Evolutionary conservation across 2,888 invertebrate species (phyloP).

Genomic region (Cheilosia vernalis): DNA sequence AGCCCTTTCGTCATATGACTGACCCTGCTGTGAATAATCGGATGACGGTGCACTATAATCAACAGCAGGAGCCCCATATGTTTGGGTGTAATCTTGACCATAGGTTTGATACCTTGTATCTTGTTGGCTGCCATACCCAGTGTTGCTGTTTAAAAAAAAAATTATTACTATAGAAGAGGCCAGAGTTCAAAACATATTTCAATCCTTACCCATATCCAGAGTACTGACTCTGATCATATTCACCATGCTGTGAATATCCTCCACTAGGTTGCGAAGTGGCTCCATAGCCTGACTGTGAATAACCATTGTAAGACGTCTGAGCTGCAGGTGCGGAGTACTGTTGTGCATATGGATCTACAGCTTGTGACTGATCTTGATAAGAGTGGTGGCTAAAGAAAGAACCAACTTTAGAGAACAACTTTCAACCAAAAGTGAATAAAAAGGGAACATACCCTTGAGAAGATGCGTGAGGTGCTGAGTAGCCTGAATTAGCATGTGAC

Average conservation of each 20-base stretch:
- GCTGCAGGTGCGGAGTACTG: conserved; percentile 80
- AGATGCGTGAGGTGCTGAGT: conserved; percentile 77
- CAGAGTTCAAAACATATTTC: not conserved
- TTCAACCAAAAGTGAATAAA: not conserved
- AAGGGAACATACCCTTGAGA: conserved; percentile 78
- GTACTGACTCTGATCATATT: conserved; percentile 83
- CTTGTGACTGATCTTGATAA: conserved; percentile 82
- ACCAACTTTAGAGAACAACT: not conserved
- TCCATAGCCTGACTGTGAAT: conserved; percentile 81
- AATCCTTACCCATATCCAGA: conserved; percentile 81
- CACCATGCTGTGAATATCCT: conserved; percentile 80
- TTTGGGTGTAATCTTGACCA: conserved; percentile 83
- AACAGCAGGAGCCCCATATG: conserved; percentile 82
- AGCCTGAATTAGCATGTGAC: conserved; percentile 79
- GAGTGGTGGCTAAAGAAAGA: conserved; percentile 80
- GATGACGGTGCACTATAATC: conserved; percentile 82
- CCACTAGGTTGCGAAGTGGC: conserved; percentile 79
- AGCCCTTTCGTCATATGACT: conserved; percentile 82
- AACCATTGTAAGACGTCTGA: conserved; percentile 81
- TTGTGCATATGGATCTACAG: conserved; percentile 83
- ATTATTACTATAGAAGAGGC: not conserved
- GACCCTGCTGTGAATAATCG: conserved; percentile 81
- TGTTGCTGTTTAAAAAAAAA: conserved; percentile 76
- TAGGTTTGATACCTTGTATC: conserved; percentile 83
- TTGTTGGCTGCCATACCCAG: conserved; percentile 80